Evolutionary conservation across 1,140 invertebrate genomes (phyloP).

Genomic region (Sminthurides bifidus): DNA sequence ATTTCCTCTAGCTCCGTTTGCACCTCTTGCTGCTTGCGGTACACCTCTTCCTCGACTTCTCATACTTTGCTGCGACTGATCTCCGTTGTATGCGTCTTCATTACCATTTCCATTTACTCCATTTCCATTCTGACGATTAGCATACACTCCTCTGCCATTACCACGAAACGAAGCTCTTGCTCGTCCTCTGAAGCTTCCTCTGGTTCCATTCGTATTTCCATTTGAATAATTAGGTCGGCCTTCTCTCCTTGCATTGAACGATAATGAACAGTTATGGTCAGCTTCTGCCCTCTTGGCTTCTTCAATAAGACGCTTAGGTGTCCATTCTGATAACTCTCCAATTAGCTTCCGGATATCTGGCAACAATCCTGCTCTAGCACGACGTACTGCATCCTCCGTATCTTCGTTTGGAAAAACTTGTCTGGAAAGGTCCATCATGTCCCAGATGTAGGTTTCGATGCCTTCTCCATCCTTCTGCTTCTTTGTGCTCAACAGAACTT

Average conservation of each 20-base stretch:
- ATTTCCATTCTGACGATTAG: background rate
- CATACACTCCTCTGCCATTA: background rate
- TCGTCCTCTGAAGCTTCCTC: background rate
- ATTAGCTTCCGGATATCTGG: background rate
- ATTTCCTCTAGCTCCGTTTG: background rate
- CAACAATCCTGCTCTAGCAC: background rate
- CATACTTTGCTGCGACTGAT: background rate
- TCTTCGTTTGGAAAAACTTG: slow-evolving; percentile 6
- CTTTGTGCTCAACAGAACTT: no score
- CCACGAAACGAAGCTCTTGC: background rate
- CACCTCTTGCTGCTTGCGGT: background rate
- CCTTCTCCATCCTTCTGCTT: no score
- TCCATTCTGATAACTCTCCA: background rate
- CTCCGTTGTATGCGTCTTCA: background rate
- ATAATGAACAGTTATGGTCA: background rate
- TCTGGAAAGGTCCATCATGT: slow-evolving; percentile 5
- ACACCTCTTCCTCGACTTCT: background rate
- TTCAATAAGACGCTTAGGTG: background rate
- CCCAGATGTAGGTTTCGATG: slow-evolving; percentile 1
- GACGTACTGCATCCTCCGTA: background rate
- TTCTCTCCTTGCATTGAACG: no score
- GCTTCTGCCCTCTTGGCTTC: background rate
- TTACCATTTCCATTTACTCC: background rate
- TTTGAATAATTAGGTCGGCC: no score
- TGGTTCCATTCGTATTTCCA: background rate